Evolutionary conservation across 1,140 invertebrate genomes (phyloP).

Genomic region (Bradysia coprophila): DNA sequence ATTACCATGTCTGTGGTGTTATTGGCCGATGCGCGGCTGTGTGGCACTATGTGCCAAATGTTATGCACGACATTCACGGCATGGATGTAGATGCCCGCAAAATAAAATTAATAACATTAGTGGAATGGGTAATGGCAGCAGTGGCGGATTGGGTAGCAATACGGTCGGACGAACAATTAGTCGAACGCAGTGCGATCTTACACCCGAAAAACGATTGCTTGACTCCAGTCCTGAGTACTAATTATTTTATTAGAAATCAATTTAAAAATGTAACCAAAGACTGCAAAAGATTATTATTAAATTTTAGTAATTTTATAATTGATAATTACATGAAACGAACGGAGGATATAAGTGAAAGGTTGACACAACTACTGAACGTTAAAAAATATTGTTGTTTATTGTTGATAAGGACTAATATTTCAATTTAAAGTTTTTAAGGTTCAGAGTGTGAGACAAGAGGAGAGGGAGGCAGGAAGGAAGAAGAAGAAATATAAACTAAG

Average conservation of each 20-base stretch:
- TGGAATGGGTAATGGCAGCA: conserved; percentile 12
- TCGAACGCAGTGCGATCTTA: conserved; percentile 15
- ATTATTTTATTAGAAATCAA: conserved; percentile 3
- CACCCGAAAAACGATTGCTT: conserved; percentile 33
- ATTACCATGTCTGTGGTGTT: conserved; percentile 77
- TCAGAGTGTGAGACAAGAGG: too few species aligned
- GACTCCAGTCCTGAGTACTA: conserved; percentile 30
- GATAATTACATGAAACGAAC: not conserved
- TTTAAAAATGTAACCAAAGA: conserved; percentile 21
- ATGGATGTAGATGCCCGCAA: conserved; percentile 35
- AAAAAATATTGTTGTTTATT: too few species aligned
- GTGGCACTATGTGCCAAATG: conserved; percentile 57
- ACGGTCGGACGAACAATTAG: conserved; percentile 1
- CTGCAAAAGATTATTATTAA: conserved; percentile 28
- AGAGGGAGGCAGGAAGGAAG: too few species aligned
- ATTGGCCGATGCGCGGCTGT: conserved; percentile 75
- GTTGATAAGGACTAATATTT: too few species aligned
- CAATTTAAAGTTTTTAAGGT: too few species aligned
- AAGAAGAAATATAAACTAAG: too few species aligned
- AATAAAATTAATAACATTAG: conserved; percentile 17
- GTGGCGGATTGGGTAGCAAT: conserved; percentile 6
- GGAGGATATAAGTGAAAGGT: not conserved
- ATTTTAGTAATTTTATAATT: conserved; percentile 24
- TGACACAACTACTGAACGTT: too few species aligned
- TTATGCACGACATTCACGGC: conserved; percentile 56